These are phyloP conservation scores for Pristiophorus japonicus DNA, from an alignment of 2,113 vertebrate species.

Conservation along the genomic window DNA sequence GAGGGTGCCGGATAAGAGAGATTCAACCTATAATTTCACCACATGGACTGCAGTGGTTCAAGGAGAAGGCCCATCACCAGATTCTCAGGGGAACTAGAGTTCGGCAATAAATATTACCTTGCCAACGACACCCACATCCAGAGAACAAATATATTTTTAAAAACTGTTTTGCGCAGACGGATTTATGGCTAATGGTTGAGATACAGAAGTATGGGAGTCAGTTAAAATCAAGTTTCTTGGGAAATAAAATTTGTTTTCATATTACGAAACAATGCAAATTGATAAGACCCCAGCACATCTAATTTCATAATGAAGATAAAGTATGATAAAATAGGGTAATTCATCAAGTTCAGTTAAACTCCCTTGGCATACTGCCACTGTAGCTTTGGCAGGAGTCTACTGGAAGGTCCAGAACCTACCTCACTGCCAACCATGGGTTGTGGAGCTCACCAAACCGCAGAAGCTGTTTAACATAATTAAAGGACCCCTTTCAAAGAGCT, in stretches of 20 bases:
- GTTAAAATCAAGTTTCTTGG: neutral
- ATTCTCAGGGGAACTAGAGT: neutral
- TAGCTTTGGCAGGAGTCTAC: no score
- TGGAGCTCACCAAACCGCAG: no score
- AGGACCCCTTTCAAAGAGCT: no score
- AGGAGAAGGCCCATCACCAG: neutral
- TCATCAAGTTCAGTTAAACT: neutral
- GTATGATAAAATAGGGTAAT: neutral
- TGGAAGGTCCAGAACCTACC: no score
- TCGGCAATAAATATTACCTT: neutral
- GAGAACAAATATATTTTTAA: no score
- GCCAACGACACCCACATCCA: neutral
- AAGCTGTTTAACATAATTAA: no score
- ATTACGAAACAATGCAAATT: neutral
- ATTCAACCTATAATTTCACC: no score
- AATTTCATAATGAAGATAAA: neutral
- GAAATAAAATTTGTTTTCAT: neutral
- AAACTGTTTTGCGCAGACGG: neutral
- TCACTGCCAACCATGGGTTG: no score
- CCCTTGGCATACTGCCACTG: neutral
- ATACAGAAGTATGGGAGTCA: neutral
- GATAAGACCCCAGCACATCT: neutral
- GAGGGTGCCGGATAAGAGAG: no score
- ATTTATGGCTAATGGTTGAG: neutral
- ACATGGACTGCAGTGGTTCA: neutral